Percentiles rank a stretch among this genome's conserved stretches.
Evolutionary conservation across 2,797 vertebrate genomes (phyloP).

Genomic region (Microcaecilia unicolor): DNA sequence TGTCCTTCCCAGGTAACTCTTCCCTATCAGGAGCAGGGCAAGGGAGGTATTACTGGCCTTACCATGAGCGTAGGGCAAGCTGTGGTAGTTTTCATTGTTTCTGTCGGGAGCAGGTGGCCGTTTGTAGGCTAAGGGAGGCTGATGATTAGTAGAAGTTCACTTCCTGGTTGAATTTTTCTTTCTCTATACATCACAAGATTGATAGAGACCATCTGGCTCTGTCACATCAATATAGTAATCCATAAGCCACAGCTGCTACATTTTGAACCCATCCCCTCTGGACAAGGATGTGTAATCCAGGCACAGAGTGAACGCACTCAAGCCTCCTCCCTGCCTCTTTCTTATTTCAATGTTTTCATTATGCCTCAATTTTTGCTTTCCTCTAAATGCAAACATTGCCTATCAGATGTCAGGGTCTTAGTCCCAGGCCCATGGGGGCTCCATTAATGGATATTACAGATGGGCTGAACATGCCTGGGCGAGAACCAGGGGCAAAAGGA

Average conservation of each 20-base stretch:
- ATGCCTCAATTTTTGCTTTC: neutral
- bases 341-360: neutral
- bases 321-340: too few species aligned
- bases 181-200: neutral
- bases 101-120: too few species aligned
- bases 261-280: neutral
- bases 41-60: too few species aligned
- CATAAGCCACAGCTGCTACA: neutral
- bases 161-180: too few species aligned
- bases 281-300: neutral
- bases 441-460: neutral
- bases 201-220: neutral
- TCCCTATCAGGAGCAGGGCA: too few species aligned
- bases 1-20: too few species aligned
- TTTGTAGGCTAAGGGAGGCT: too few species aligned
- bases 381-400: neutral
- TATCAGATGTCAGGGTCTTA: neutral
- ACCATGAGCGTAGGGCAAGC: too few species aligned
- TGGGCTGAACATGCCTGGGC: neutral
- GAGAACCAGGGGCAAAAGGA: too few species aligned
- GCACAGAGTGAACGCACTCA: too few species aligned
- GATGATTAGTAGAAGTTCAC: too few species aligned
- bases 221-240: neutral
- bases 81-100: too few species aligned
- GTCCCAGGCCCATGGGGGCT: neutral